Base-by-base conservation (phyloP, 2,888 invertebrate genomes). In the Phragmatobia fuliginosa region DNA sequence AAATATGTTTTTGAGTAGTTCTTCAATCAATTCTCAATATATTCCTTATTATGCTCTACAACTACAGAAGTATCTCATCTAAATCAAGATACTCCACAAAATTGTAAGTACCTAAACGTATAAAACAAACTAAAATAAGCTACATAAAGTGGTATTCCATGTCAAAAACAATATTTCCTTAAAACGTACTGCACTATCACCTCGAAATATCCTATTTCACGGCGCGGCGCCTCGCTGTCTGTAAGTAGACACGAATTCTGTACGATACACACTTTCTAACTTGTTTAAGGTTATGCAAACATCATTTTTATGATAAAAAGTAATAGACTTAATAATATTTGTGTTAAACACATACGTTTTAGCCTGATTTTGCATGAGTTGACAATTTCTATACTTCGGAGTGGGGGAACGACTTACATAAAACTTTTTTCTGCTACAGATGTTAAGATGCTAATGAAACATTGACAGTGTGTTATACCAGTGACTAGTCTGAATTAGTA, bases 221-320 rank as follows among this genome's bases (percentile, higher is more conserved):
- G 49, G 28, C 36, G 33, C 36, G 67, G 67, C 67, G 62, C 52
- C 67, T 6, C 18, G 21, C 52, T 52, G 67, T 67, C 67, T 67
- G 52, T 33, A 28, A 45, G 41, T 38, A 33, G 18, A 66, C 16
- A 25, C 3, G 6, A 31, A 60, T 32, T 60, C 18, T 18, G 31
- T 11, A 65, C 28, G 31, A 31, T 66, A n/a, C 28, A 18, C 32
- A 38, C 66, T 59, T 59, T 58, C 41, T 25, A 66, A 58, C 4
- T 14, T 36, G 41, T 32, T n/a, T 45, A n/a, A 45, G 45, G 31
- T 45, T 49, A 63, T 63, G 41, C 31, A 60, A 60, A 60, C 16
- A 60, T 31, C 8, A 49, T n/a, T 28, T 32, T 18, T 62, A 45
- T 56, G 28, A 16, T 28, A 28, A 56, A 25, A 28, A 28, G 14